phyloP scores from a whole-genome alignment of 2,888 invertebrate species.

The Tachina fera region DNA sequence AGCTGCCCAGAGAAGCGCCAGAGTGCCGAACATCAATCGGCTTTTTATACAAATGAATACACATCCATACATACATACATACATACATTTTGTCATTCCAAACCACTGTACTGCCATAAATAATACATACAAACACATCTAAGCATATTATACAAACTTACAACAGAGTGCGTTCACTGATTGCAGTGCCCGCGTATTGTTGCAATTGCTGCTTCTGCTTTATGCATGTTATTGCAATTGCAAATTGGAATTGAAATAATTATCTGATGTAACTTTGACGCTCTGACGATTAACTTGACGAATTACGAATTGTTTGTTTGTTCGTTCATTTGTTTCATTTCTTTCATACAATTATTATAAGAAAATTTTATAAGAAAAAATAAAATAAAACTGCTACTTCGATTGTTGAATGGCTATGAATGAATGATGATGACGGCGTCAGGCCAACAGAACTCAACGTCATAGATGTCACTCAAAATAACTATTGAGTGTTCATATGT shows the following conservation, averaged over 20 bases:
- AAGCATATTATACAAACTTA: not conserved
- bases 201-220: slow-evolving; percentile 50
- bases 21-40: no score
- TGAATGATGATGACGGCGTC: slow-evolving; percentile 64
- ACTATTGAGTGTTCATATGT: slow-evolving; percentile 48
- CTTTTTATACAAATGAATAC: no score
- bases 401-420: slow-evolving; percentile 49
- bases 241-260: slow-evolving; percentile 75
- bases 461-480: slow-evolving; percentile 65
- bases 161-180: slow-evolving; percentile 43
- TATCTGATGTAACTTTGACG: slow-evolving; percentile 75
- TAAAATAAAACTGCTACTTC: slow-evolving; percentile 12
- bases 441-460: slow-evolving; percentile 66
- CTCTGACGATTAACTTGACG: slow-evolving; percentile 76
- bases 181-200: slow-evolving; percentile 28
- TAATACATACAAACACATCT: no score
- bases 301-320: slow-evolving; percentile 71
- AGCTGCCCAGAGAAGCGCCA: no score
- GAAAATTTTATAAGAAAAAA: not conserved
- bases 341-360: slow-evolving; percentile 44
- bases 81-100: not conserved
- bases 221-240: slow-evolving; percentile 73
- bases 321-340: slow-evolving; percentile 55
- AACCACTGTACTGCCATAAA: slow-evolving; percentile 28
- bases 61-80: no score